A percentile compares a stretch with the other conserved stretches of the same genome.
Evolutionary conservation across 2,888 invertebrate genomes (phyloP).

Genomic region (Thereva nobilitata): DNA sequence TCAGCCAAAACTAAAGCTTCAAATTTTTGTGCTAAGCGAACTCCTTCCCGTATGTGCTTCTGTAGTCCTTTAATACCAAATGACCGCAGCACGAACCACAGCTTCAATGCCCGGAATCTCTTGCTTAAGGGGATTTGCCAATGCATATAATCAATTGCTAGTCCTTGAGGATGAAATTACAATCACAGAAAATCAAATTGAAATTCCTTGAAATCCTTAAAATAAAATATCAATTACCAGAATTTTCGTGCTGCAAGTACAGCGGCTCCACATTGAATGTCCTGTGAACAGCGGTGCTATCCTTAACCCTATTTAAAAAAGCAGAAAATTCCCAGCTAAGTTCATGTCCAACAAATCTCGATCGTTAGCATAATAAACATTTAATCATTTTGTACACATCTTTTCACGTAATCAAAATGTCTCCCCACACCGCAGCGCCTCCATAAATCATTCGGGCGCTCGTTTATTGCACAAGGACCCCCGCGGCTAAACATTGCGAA

Average conservation of each 20-base stretch:
- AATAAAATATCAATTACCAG: slow-evolving; percentile 65
- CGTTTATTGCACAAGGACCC: no score
- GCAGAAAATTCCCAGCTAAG: slow-evolving; percentile 1
- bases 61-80: slow-evolving; percentile 91
- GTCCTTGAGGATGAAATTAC: slow-evolving; percentile 63
- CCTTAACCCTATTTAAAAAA: slow-evolving; percentile 68
- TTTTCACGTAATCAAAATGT: background rate
- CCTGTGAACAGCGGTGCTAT: slow-evolving; percentile 88
- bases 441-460: background rate
- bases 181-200: slow-evolving; percentile 27
- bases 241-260: slow-evolving; percentile 96
- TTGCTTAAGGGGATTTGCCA: slow-evolving; percentile 97
- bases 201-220: slow-evolving; percentile 14
- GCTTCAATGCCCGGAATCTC: slow-evolving; percentile 87
- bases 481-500: no score
- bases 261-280: slow-evolving; percentile 98
- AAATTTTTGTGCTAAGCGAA: slow-evolving; percentile 86
- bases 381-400: no score
- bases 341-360: background rate
- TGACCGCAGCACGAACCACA: slow-evolving; percentile 96
- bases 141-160: slow-evolving; percentile 96
- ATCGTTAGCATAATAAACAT: background rate
- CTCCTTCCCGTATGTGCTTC: slow-evolving; percentile 89
- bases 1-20: slow-evolving; percentile 84
- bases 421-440: background rate